phyloP scores from a whole-genome alignment of 2,888 invertebrate genomes.

The Dynastes tityus region DNA sequence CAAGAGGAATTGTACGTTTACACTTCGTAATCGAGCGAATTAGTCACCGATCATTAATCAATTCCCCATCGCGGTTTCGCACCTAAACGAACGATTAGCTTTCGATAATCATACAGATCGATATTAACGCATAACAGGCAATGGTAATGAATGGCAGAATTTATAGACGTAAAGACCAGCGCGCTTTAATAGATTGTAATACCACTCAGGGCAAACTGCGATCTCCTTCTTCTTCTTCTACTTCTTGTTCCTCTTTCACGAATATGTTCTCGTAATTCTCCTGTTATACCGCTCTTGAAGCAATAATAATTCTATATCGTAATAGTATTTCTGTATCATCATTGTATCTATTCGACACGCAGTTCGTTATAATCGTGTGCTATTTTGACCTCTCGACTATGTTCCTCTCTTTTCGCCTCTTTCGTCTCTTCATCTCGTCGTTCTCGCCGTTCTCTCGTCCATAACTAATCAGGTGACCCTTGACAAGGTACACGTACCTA shows the following conservation, averaged over 20 bases:
- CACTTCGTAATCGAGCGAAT: no score
- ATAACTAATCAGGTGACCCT: slow-evolving; percentile 68
- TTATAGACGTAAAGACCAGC: no score
- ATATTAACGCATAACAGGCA: no score
- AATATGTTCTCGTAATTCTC: slow-evolving; percentile 39
- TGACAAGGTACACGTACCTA: slow-evolving; percentile 67
- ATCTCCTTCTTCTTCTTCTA: no score
- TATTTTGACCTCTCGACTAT: slow-evolving; percentile 60
- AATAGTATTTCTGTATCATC: slow-evolving; percentile 50
- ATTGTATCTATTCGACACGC: slow-evolving; percentile 60
- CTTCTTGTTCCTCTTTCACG: slow-evolving; percentile 8
- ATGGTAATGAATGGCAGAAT: no score
- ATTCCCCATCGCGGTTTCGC: no score
- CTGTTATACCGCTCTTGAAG: background rate
- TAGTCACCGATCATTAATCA: no score
- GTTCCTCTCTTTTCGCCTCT: background rate
- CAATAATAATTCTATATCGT: slow-evolving; percentile 45
- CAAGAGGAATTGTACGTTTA: no score
- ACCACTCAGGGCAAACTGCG: no score
- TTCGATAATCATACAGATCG: no score
- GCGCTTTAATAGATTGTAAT: no score
- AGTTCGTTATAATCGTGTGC: slow-evolving; percentile 65
- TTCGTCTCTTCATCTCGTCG: background rate
- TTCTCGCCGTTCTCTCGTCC: slow-evolving; percentile 58
- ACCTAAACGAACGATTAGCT: no score